A percentile compares a stretch with the other conserved stretches of the same genome.
Conservation (phyloP, 2,113 vertebrate species). For the Paracanthobrama guichenoti region DNA sequence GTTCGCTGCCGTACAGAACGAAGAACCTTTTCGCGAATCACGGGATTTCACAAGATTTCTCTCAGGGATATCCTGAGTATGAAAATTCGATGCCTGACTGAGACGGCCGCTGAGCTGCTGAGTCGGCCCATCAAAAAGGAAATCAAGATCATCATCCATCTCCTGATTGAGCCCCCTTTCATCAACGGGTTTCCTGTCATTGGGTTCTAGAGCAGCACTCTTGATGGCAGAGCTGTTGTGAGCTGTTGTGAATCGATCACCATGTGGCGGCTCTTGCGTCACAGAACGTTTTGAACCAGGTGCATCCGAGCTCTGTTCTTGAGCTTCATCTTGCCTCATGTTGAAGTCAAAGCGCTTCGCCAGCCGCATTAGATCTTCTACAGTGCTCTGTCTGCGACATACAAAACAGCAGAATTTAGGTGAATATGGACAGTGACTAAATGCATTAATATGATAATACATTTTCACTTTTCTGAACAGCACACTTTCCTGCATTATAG, state of each 20-base stretch:
- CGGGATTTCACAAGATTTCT: conserved; percentile 5
- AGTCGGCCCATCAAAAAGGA: conserved; percentile 86
- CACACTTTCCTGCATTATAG: no score
- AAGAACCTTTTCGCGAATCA: rapidly evolving
- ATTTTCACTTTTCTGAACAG: no score
- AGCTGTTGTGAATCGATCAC: neutral
- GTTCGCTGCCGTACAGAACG: no score
- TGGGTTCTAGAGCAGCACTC: neutral
- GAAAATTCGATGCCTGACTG: conserved; percentile 69
- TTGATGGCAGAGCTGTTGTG: neutral
- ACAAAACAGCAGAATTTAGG: neutral
- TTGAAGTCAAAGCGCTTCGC: conserved; percentile 91
- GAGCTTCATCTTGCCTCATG: conserved; percentile 70
- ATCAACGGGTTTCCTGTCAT: neutral
- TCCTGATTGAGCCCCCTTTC: conserved; percentile 54
- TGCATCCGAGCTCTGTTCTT: neutral
- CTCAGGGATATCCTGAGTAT: conserved; percentile 9
- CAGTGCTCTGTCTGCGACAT: conserved; percentile 68
- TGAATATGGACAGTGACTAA: neutral
- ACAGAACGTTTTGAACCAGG: neutral
- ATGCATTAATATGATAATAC: no score
- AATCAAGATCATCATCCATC: conserved; percentile 77
- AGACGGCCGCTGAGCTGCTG: conserved; percentile 76
- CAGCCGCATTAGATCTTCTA: conserved; percentile 88
- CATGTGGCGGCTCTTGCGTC: neutral